Base-by-base conservation (phyloP, 2,888 invertebrate genomes). In the Octonoba sinensis region DNA sequence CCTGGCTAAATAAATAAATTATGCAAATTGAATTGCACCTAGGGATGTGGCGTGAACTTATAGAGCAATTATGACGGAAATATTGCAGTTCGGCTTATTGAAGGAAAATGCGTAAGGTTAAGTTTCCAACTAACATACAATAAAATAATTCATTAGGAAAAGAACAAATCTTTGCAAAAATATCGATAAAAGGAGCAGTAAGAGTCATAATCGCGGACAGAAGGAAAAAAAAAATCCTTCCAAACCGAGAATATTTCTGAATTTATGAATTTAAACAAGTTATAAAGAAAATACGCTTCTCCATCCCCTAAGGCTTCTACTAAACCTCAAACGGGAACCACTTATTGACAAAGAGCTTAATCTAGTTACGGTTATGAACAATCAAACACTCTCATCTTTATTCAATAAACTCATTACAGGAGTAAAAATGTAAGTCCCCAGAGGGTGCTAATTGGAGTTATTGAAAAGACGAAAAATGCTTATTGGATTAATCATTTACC, bases 331-430 rank as follows among this genome's bases (percentile, higher is more conserved):
- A 46, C 46, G n/a, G 56, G 36, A 36, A 64, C 49, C 67, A 27
- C 56, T 75, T 77, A 77, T 77, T 77, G 76, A 77, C 70, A 77
- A 77, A 77, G 76, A 46, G 36, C 69, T 62, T 77, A 77, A 77
- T 77, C 69, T 64, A 44, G 76, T 77, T 77, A 77, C 36, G 75
- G 69, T 77, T 77, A 77, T 77, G 76, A 77, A 77, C 76, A 77
- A 77, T 77, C 69, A 77, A 77, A 77, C 70, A 60, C 69, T 62
- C 70, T 70, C 76, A 77, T 77, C 69, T 77, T 77, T 77, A 77
- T 77, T 77, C 67, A 77, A 77, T 77, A 77, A 77, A 70, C 76
- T 77, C 76, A 77, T 77, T 77, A 54, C 59, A 56, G 56, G 60
- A 70, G 51, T 24, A 77, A 77, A 77, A 77, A 70, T 77, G 59